Percentiles rank a stretch among this genome's conserved stretches.
These are phyloP conservation scores for Rhagonycha fulva DNA, from an alignment of 2,888 invertebrate genomes.

Conservation along the genomic window DNA sequence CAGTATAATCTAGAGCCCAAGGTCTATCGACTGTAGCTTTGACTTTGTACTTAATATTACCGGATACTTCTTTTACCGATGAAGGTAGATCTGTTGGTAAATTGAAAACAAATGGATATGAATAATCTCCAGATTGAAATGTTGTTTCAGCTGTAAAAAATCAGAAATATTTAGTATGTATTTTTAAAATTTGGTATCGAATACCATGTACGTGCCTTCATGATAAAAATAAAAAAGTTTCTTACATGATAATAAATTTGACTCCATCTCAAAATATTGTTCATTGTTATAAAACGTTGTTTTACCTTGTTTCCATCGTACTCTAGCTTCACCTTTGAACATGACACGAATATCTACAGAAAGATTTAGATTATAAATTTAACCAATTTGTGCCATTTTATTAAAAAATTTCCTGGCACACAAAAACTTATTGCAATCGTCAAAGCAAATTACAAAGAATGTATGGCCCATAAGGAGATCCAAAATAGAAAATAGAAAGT, in stretches of 20 bases:
- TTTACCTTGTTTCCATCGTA: slow-evolving; percentile 1
- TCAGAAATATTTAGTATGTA: too few relatives aligned
- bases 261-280: slow-evolving; percentile 7
- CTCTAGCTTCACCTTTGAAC: slow-evolving; percentile 2
- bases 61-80: not conserved
- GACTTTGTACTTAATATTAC: slow-evolving; percentile 4
- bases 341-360: slow-evolving; percentile 5
- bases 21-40: slow-evolving; percentile 7
- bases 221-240: not conserved
- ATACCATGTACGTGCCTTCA: too few relatives aligned
- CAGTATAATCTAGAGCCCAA: slow-evolving; percentile 10
- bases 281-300: not conserved
- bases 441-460: too few relatives aligned
- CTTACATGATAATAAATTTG: slow-evolving; percentile 3
- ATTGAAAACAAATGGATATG: slow-evolving; percentile 8
- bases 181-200: too few relatives aligned
- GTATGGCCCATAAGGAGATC: too few relatives aligned
- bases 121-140: slow-evolving; percentile 8
- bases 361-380: too few relatives aligned
- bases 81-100: slow-evolving; percentile 1
- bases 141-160: too few relatives aligned
- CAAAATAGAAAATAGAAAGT: too few relatives aligned
- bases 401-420: too few relatives aligned
- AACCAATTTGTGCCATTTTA: too few relatives aligned
- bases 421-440: too few relatives aligned